These are phyloP conservation scores for Tauraco erythrolophus DNA, from an alignment of 2,113 vertebrate species.

Conservation along the genomic window DNA sequence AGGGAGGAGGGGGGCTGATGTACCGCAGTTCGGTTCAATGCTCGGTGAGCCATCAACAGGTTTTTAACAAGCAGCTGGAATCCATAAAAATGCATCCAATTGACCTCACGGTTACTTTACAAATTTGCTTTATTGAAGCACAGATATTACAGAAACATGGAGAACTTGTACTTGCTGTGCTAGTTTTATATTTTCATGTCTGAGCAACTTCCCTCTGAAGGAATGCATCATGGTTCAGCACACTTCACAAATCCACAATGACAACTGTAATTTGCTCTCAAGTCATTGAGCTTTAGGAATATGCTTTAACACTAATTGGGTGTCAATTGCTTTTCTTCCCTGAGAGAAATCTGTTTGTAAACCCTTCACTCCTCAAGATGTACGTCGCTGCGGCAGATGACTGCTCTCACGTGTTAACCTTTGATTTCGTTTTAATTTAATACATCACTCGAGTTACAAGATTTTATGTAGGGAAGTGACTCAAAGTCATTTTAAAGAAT, in stretches of 20 bases:
- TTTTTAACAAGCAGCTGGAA: slow-evolving; percentile 7
- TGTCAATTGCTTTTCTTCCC: slow-evolving; percentile 68
- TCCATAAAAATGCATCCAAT: neutral
- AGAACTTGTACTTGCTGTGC: neutral
- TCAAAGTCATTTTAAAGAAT: slow-evolving; percentile 8
- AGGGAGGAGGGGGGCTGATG: neutral
- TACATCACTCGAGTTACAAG: neutral
- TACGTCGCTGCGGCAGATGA: neutral
- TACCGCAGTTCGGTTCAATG: fast-evolving
- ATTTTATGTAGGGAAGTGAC: neutral
- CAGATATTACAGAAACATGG: neutral
- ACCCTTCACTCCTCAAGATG: slow-evolving; percentile 47
- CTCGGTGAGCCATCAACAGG: neutral
- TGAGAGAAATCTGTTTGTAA: slow-evolving; percentile 60
- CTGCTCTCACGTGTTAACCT: slow-evolving; percentile 19
- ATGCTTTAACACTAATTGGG: slow-evolving; percentile 63
- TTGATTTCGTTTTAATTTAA: slow-evolving; percentile 55
- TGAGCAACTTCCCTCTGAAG: slow-evolving; percentile 20
- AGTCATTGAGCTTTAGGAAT: slow-evolving; percentile 60
- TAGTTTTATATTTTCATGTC: slow-evolving; percentile 22
- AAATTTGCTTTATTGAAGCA: neutral
- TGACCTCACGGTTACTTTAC: neutral
- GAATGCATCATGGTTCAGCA: slow-evolving; percentile 35
- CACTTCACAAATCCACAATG: slow-evolving; percentile 52
- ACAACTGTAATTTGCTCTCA: slow-evolving; percentile 65